Conservation (phyloP, 1,140 invertebrate genomes). For the Zaprionus africanus region DNA sequence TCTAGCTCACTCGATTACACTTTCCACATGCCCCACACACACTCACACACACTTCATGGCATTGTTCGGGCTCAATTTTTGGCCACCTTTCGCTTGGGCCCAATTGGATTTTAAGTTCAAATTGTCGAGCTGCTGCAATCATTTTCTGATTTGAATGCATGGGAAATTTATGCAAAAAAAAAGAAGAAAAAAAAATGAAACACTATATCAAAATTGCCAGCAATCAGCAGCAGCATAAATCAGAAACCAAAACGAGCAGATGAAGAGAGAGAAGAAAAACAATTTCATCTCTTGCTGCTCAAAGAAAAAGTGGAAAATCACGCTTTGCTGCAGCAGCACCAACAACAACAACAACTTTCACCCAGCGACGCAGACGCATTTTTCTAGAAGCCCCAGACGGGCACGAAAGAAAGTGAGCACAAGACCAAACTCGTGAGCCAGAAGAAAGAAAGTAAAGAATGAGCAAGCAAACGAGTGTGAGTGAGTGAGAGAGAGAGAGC, state of each 20-base stretch:
- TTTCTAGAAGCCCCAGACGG: conserved; percentile 18
- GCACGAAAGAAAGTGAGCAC: conserved; percentile 54
- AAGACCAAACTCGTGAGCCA: conserved; percentile 4
- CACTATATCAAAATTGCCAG: conserved; percentile 57
- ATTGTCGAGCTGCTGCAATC: conserved; percentile 42
- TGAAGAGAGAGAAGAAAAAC: not conserved
- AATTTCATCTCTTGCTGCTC: conserved; percentile 27
- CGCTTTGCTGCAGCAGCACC: conserved; percentile 49
- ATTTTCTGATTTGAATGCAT: conserved; percentile 43
- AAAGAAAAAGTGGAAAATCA: conserved; percentile 81
- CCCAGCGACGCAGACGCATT: conserved; percentile 39
- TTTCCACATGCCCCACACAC: conserved; percentile 12
- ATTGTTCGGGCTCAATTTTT: conserved; percentile 7
- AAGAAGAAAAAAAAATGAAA: conserved; percentile 17
- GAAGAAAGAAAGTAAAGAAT: conserved; percentile 49
- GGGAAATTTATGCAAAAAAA: conserved; percentile 66
- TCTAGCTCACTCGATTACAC: conserved; percentile 15
- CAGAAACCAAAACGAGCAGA: conserved; percentile 45
- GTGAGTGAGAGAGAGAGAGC: conserved; percentile 11
- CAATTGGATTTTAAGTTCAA: conserved; percentile 69
- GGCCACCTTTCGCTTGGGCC: conserved; percentile 49
- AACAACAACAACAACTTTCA: conserved; percentile 73
- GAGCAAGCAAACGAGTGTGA: conserved; percentile 10
- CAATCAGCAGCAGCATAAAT: conserved; percentile 70
- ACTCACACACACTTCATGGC: conserved; percentile 21